These are phyloP conservation scores for Drosophila formosana DNA, from an alignment of 2,888 invertebrate genomes.

Conservation along the genomic window DNA sequence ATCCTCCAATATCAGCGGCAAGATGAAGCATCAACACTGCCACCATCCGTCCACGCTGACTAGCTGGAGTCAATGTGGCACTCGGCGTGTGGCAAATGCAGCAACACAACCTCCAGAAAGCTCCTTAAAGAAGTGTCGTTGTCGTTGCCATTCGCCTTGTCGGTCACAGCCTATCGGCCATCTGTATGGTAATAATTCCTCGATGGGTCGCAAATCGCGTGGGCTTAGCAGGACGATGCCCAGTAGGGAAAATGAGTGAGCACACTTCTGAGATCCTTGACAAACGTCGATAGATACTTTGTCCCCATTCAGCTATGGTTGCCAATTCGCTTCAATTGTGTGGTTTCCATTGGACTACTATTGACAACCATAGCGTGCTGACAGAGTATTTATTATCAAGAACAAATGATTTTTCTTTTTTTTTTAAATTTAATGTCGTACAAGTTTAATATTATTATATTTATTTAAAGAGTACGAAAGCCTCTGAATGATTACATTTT, in stretches of 20 bases:
- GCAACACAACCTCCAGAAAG: neutral
- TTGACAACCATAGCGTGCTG: conserved; percentile 17
- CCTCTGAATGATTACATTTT: neutral
- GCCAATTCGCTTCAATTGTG: conserved; percentile 17
- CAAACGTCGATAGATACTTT: neutral
- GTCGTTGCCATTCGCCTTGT: neutral
- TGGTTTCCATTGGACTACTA: neutral
- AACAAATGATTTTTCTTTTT: conserved; percentile 7
- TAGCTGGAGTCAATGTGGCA: conserved; percentile 2
- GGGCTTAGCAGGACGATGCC: conserved; percentile 4
- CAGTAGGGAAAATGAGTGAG: conserved; percentile 23
- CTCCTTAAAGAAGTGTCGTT: conserved; percentile 21
- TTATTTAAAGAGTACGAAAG: neutral
- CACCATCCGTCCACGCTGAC: conserved; percentile 2
- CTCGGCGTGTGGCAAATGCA: neutral
- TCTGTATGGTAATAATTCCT: neutral
- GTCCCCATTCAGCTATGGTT: conserved; percentile 3
- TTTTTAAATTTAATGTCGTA: conserved; percentile 40
- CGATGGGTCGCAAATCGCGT: conserved; percentile 16
- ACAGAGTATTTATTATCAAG: neutral
- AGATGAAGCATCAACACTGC: neutral
- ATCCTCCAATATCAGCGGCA: neutral
- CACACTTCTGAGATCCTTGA: conserved; percentile 2
- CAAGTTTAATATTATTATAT: conserved; percentile 14
- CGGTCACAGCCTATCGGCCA: neutral